Percentiles rank a stretch among this genome's conserved stretches.
Conservation (phyloP, 2,797 vertebrate species). For the Cyclopterus lumpus region DNA sequence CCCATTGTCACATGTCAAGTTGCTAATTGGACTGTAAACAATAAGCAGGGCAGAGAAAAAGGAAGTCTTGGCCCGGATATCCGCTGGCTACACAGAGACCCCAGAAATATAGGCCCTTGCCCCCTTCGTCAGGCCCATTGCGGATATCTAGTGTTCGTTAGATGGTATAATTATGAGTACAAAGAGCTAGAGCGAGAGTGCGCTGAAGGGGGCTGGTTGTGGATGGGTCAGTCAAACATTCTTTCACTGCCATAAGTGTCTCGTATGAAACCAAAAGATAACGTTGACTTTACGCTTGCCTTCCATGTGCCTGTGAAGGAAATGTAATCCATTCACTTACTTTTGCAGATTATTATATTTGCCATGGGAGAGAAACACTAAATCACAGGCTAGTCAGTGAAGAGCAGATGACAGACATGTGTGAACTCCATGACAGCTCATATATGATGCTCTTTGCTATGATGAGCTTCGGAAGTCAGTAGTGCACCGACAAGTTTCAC, state of each 20-base stretch:
- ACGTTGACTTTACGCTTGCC: background rate
- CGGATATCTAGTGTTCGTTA: background rate
- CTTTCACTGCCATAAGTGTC: background rate
- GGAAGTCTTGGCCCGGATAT: too few relatives aligned
- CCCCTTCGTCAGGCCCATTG: too few relatives aligned
- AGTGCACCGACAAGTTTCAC: background rate
- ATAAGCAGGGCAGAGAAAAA: background rate
- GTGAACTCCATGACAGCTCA: background rate
- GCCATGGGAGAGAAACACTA: background rate
- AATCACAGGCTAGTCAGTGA: background rate
- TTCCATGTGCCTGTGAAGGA: slow-evolving; percentile 8
- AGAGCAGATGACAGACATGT: background rate
- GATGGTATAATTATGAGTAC: background rate
- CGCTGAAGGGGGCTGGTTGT: too few relatives aligned
- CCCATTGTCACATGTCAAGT: background rate
- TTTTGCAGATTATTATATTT: slow-evolving; percentile 5
- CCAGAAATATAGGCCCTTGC: background rate
- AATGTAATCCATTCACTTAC: background rate
- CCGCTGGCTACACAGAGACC: background rate
- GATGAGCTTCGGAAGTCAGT: background rate
- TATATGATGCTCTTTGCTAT: background rate
- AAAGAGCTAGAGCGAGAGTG: background rate
- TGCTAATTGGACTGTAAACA: background rate
- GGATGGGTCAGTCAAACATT: background rate
- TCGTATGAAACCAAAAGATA: background rate